Base-by-base conservation (phyloP, 2,888 invertebrate species). In the Biston betularia region DNA sequence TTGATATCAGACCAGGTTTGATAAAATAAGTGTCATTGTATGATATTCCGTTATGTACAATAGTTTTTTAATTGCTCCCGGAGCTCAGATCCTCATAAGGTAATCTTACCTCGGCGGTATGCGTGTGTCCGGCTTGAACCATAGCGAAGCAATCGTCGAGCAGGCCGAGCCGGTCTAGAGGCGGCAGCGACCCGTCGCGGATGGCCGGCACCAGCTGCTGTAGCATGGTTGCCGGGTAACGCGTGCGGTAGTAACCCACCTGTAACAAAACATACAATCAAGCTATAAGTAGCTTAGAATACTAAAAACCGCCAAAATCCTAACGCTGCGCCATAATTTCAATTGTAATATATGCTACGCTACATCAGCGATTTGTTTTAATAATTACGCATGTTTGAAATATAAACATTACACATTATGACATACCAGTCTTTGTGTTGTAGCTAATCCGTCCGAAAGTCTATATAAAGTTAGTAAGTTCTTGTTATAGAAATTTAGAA, bases 81-180 rank as follows among this genome's bases (percentile, higher is more conserved):
- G n/a, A n/a, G n/a, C n/a, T 24, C 24, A 24, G 24, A 24, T 24
- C 1, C 24, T 24, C 3, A 24, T 24, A 24, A 24, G 24, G 24
- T 24, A n/a, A 42, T 11, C 8, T 9, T 50, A 97, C 96, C 84
- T 97, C 96, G 0, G 96, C 96, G 11, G 98, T 97, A 66, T 96
- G 95, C 5, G 96, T 95, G 73, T 96, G 95, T 0, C 98, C 98
- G 5, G 98, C 97, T 92, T 97, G 97, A 15, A 97, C 98, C 92
- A 98, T 94, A 44, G 98, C 98, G 87, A 98, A 98, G 77, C 98
- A 95, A 89, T 99, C 99, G 86, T 98, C 98, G 68, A 98, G 95
- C 10, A 99, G 93, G 0, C 98, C 97, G 65, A 99, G 95, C 45
- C 99, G 95, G 90, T 99, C 99, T 24, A 98, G 92, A 5, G 98